phyloP scores from a whole-genome alignment of 2,113 vertebrate genomes.

The Anoplopoma fimbria region DNA sequence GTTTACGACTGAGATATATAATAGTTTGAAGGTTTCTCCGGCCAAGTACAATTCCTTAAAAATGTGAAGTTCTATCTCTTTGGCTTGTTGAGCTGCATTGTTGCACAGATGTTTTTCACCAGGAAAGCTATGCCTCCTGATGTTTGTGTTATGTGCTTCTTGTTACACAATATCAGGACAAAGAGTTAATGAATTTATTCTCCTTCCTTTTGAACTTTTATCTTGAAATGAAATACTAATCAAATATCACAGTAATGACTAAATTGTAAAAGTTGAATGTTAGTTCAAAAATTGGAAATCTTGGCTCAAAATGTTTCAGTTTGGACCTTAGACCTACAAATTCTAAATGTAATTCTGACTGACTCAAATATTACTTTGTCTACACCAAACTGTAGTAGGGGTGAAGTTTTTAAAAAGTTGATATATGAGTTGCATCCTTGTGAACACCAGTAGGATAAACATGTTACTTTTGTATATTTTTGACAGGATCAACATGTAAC shows the following conservation, averaged over 20 bases:
- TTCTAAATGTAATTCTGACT: background rate
- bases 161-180: background rate
- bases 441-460: background rate
- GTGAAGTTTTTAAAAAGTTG: background rate
- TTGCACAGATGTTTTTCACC: background rate
- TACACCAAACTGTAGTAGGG: background rate
- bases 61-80: background rate
- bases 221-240: no score
- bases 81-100: background rate
- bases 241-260: background rate
- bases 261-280: background rate
- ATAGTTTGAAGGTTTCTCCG: background rate
- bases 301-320: background rate
- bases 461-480: background rate
- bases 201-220: no score
- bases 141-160: background rate
- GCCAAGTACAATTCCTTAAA: background rate
- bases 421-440: background rate
- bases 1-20: background rate
- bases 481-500: background rate
- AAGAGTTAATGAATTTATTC: no score
- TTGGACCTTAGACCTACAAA: background rate
- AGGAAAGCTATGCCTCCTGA: background rate
- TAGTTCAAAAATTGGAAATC: background rate
- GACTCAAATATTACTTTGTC: no score